A percentile compares a stretch with the other conserved stretches of the same genome.
Evolutionary conservation across 2,113 vertebrate species (phyloP).

Genomic region (Tympanuchus pallidicinctus): DNA sequence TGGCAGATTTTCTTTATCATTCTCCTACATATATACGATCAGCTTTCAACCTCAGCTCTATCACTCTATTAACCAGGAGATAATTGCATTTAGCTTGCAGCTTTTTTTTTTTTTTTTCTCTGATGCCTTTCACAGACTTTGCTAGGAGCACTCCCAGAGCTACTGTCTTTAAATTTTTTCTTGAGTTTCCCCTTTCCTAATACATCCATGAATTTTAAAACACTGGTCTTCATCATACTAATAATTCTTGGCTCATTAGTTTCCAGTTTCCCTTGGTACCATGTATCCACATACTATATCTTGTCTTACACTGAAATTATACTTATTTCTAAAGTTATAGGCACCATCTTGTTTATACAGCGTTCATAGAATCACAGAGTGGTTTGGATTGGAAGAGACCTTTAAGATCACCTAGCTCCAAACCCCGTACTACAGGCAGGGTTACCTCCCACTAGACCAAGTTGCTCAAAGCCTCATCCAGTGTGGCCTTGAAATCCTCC

Average conservation of each 20-base stretch:
- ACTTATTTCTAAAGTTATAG: neutral
- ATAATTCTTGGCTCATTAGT: neutral
- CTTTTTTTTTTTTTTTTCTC: neutral
- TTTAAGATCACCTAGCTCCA: no score
- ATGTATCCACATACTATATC: neutral
- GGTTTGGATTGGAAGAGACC: no score
- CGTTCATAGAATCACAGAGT: neutral
- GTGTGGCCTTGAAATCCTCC: no score
- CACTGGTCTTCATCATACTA: neutral
- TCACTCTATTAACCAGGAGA: neutral
- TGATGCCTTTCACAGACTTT: neutral
- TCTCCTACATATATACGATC: neutral
- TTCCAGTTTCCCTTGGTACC: neutral
- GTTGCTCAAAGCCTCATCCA: no score
- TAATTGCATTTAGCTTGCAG: neutral
- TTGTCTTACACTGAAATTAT: neutral
- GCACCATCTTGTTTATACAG: neutral
- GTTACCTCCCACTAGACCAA: no score
- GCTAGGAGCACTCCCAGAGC: neutral
- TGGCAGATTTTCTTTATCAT: neutral
- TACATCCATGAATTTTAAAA: neutral
- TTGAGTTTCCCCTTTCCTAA: neutral
- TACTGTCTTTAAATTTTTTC: neutral
- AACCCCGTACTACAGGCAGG: no score
- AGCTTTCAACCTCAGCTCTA: neutral